These are phyloP conservation scores for Chelon auratus DNA, from an alignment of 2,797 vertebrate genomes.

Conservation along the genomic window DNA sequence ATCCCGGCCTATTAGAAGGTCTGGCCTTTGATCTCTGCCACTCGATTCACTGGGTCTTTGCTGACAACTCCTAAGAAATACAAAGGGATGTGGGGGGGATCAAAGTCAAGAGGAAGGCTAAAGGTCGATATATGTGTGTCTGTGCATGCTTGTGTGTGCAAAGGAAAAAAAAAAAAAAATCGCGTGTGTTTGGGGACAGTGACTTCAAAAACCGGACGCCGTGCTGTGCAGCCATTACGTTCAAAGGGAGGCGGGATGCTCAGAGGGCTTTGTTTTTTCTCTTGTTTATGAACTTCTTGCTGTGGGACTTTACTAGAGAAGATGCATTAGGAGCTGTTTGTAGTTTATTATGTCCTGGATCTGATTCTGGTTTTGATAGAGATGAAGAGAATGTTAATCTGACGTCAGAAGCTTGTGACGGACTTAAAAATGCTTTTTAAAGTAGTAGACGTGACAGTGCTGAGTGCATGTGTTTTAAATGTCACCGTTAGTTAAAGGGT, in stretches of 20 bases:
- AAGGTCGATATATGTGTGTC: conserved; percentile 78
- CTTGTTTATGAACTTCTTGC: conserved; percentile 74
- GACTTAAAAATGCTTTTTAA: not conserved
- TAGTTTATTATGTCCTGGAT: conserved; percentile 72
- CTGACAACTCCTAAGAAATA: conserved; percentile 86
- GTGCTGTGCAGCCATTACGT: conserved; percentile 78
- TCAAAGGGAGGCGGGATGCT: conserved; percentile 75
- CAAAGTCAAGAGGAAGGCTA: conserved; percentile 89
- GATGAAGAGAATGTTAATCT: conserved; percentile 66
- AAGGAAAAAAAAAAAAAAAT: conserved; percentile 15
- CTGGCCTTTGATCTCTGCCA: conserved; percentile 92
- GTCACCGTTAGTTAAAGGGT: not conserved
- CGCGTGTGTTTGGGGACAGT: conserved; percentile 73
- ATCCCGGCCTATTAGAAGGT: conserved; percentile 83
- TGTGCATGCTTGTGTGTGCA: conserved; percentile 50
- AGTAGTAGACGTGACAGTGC: conserved; percentile 4
- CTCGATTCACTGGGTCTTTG: conserved; percentile 85
- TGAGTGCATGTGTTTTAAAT: conserved; percentile 2
- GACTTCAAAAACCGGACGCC: conserved; percentile 77
- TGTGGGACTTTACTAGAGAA: conserved; percentile 66
- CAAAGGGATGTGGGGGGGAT: conserved; percentile 85
- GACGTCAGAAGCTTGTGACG: conserved; percentile 11
- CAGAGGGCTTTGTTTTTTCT: conserved; percentile 73
- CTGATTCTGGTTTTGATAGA: conserved; percentile 68
- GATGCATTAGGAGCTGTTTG: conserved; percentile 72